Evolutionary conservation across 2,113 vertebrate species (phyloP).

Genomic region (Pachypanchax playfairii): DNA sequence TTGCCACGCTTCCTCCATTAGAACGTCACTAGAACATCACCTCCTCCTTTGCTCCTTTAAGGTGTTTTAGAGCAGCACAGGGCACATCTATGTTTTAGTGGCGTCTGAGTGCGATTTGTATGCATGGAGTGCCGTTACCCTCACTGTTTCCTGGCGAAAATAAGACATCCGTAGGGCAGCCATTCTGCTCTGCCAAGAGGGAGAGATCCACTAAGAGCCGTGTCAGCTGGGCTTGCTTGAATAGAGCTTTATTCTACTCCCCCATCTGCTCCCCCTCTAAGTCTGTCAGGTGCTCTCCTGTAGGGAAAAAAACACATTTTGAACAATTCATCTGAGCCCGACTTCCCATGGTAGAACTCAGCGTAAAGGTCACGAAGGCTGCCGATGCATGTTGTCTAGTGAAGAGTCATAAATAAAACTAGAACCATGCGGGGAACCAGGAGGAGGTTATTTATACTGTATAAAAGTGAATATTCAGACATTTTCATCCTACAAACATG

Average conservation of each 20-base stretch:
- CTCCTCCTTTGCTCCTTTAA: conserved; percentile 29
- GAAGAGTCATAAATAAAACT: conserved; percentile 1
- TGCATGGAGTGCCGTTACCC: conserved; percentile 56
- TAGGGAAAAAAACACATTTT: conserved; percentile 42
- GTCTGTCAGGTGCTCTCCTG: conserved; percentile 53
- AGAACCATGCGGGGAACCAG: neutral
- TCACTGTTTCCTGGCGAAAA: conserved; percentile 73
- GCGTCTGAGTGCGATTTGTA: conserved; percentile 66
- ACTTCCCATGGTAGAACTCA: conserved; percentile 15
- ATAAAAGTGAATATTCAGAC: neutral
- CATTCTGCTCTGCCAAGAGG: conserved; percentile 69
- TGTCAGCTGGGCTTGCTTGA: conserved; percentile 75
- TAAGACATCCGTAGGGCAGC: conserved; percentile 74
- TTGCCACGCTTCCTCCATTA: conserved; percentile 65
- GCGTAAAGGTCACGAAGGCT: conserved; percentile 5
- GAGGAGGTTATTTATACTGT: neutral
- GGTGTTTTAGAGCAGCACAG: conserved; percentile 50
- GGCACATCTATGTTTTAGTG: conserved; percentile 67
- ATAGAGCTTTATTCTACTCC: conserved; percentile 66
- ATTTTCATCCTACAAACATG: neutral
- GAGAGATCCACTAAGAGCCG: conserved; percentile 62
- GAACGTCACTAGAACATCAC: conserved; percentile 58
- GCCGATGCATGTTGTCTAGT: neutral
- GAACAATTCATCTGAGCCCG: conserved; percentile 30
- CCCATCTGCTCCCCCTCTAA: conserved; percentile 5